Percentiles rank a stretch among this genome's conserved stretches.
phyloP scores from a whole-genome alignment of 2,888 invertebrate species.

The Caenorhabditis macrosperma region DNA sequence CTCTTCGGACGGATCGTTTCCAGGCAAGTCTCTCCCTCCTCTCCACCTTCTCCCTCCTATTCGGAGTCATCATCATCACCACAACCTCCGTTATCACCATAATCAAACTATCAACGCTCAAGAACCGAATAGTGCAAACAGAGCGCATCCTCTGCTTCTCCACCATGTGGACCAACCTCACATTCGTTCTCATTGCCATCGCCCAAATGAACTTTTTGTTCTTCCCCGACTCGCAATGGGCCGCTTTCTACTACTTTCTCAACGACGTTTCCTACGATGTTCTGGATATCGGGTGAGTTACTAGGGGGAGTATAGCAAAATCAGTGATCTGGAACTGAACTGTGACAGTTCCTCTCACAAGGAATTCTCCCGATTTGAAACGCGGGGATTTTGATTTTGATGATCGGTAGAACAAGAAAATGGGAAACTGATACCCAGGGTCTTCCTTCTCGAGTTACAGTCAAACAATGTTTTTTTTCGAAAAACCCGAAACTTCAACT shows the following conservation, averaged over 20 bases:
- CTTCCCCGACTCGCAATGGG: neutral
- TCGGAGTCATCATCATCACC: neutral
- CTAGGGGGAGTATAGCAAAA: no score
- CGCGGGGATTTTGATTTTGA: no score
- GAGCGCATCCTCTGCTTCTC: conserved; percentile 24
- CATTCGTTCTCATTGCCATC: neutral
- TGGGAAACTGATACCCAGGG: no score
- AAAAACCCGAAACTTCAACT: no score
- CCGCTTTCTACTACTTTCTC: neutral
- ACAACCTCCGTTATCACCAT: conserved; percentile 3
- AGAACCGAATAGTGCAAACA: conserved; percentile 10
- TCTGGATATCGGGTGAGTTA: conserved; percentile 25
- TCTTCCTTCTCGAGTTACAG: no score
- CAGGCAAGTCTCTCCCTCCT: conserved; percentile 3
- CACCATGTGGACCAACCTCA: conserved; percentile 8
- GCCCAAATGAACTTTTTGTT: conserved; percentile 13
- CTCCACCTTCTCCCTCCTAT: neutral
- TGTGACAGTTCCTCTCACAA: no score
- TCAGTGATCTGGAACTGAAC: no score
- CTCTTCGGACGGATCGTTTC: no score
- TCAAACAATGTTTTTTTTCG: no score
- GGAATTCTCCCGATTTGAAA: no score
- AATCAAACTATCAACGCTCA: conserved; percentile 20
- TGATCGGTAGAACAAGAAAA: no score
- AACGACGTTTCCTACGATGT: conserved; percentile 30